Percentiles rank a stretch among this genome's conserved stretches.
phyloP scores from a whole-genome alignment of 2,888 invertebrate genomes.

The Habroteleia sp. region DNA sequence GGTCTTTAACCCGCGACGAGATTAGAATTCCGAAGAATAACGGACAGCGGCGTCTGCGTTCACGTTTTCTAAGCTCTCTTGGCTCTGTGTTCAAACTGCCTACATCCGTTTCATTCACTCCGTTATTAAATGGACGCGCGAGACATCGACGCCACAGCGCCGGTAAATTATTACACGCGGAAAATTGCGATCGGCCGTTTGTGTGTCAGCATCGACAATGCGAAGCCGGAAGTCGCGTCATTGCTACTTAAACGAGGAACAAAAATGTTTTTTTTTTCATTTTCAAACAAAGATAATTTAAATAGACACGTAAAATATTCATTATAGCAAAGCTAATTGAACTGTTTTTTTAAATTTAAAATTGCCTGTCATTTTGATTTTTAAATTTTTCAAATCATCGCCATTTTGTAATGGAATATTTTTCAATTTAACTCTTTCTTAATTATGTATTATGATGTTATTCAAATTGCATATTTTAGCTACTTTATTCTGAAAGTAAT shows the following conservation, averaged over 20 bases:
- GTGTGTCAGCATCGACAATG: slow-evolving; percentile 61
- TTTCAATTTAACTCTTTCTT: too few species aligned
- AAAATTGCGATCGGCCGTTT: slow-evolving; percentile 59
- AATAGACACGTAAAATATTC: too few species aligned
- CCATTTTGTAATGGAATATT: too few species aligned
- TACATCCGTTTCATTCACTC: slow-evolving; percentile 62
- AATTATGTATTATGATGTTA: too few species aligned
- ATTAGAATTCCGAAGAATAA: slow-evolving; percentile 60
- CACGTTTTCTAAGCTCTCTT: slow-evolving; percentile 49
- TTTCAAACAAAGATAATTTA: too few species aligned
- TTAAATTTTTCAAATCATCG: too few species aligned
- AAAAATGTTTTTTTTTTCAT: slow-evolving; percentile 9
- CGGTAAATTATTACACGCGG: slow-evolving; percentile 59
- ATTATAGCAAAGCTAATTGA: too few species aligned
- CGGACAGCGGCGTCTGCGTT: slow-evolving; percentile 46
- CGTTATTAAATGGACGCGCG: slow-evolving; percentile 58
- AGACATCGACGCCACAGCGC: slow-evolving; percentile 56
- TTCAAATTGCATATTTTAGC: too few species aligned
- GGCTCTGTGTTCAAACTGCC: slow-evolving; percentile 53
- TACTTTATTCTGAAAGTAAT: too few species aligned
- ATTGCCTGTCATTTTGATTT: too few species aligned
- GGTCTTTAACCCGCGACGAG: slow-evolving; percentile 55
- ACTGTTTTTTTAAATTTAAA: too few species aligned
- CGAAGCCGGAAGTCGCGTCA: slow-evolving; percentile 55
- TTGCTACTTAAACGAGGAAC: slow-evolving; percentile 41